phyloP scores from a whole-genome alignment of 2,797 vertebrate genomes.

The Tokudaia tokunoshimensis region DNA sequence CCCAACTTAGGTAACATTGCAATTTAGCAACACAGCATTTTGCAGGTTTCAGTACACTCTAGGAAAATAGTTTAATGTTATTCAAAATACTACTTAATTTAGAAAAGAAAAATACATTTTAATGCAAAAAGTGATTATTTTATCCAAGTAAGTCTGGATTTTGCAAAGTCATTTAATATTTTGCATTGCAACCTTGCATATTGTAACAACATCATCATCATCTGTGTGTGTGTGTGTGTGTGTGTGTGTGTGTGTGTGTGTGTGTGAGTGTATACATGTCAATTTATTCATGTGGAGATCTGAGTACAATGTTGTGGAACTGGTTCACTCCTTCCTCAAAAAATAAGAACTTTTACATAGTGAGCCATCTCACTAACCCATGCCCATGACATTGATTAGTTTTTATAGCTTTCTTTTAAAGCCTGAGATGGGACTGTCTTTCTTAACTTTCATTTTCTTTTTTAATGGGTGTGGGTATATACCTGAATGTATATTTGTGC shows the following conservation, averaged over 20 bases:
- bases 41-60: neutral
- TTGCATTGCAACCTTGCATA: neutral
- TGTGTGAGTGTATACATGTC: neutral
- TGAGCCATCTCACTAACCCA: neutral
- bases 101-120: conserved; percentile 1
- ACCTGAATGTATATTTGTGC: neutral
- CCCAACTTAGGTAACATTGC: neutral
- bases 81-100: conserved; percentile 34
- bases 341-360: neutral
- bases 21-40: neutral
- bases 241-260: neutral
- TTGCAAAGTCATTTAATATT: neutral
- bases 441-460: neutral
- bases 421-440: neutral
- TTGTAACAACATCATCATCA: neutral
- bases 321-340: neutral
- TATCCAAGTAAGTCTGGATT: neutral
- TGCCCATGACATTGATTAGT: neutral
- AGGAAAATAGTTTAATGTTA: neutral
- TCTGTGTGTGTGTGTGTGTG: neutral
- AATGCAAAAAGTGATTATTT: neutral
- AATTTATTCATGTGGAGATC: neutral
- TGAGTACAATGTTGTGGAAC: neutral
- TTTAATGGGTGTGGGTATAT: neutral
- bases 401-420: neutral